Base-by-base conservation (phyloP, 1,140 invertebrate genomes). In the Bicyclus anynana region DNA sequence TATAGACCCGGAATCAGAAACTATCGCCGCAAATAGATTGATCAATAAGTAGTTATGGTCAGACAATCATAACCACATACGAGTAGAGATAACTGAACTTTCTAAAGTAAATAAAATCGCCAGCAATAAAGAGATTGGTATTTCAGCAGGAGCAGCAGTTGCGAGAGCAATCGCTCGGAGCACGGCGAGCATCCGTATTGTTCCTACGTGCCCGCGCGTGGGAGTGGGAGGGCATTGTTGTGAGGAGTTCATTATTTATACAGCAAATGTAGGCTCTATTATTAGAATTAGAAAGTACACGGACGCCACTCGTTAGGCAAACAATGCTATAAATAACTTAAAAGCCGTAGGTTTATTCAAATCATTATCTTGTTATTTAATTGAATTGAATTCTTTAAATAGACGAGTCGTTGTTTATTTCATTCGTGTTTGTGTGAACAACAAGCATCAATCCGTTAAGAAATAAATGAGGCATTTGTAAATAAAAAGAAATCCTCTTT, bases 161-260 rank as follows among this genome's bases (percentile, higher is more conserved):
- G 6, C n/a, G 50, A 40, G 14, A 27, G 16, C 37, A 2, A 40
- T 2, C 37, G n/a, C n/a, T n/a, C n/a, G n/a, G n/a, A 40, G 9
- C 29, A n/a, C 10, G 9, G 2, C 14, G 20, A 27, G 21, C 9
- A 16, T 14, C n/a, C 12, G 13, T 27, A 50, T 42, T 40, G 46
- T 26, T 16, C 35, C 35, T 49, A 29, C 49, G 49, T 18, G 16
- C 49, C 49, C 21, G 5, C 33, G 35, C 21, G 47, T 50, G 54
- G 23, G 37, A 29, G 50, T 26, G 13, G 23, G 23, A 23, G 23
- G 7, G 23, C 38, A 40, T 35, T 18, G 16, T 42, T 46, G 13
- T 10, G n/a, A 23, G 20, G 33, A 51, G 35, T 40, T 20, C 38
- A 40, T 52, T 52, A 40, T 40, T 35, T 23, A 40, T n/a, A 23